Base-by-base conservation (phyloP, 2,888 invertebrate species). In the Mimas tiliae region DNA sequence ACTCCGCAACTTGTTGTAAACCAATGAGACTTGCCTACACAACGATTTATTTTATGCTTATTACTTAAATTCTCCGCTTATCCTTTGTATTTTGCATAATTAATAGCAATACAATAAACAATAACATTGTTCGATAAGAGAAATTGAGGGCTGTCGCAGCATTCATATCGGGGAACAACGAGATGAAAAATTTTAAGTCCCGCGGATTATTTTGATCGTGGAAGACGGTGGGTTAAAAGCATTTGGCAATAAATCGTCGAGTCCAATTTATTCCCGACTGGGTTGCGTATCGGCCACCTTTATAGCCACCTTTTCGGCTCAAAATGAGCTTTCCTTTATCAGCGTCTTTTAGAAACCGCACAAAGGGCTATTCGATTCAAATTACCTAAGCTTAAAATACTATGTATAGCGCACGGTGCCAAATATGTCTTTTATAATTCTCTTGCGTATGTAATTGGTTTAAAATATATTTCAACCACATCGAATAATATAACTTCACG, bases 191-290 rank as follows among this genome's bases (percentile, higher is more conserved):
- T 83, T 77, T 83, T 82, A 80, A 83, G 85, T 82, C 80, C 76
- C 72, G 72, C 74, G 76, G 80, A 79, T 81, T 82, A 80, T 81
- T 78, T 78, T 74, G 74, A 69, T 74, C 71, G 74, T 77, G 77
- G 78, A 81, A 84, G 79, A 81, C 80, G 83, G 82, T 80, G 87
- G 85, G 89, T 88, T 91, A 90, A 92, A 86, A 92, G 92, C 91
- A 88, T 91, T 92, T 81, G 88, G 88, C 83, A 84, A 93, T 93
- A 92, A 93, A 93, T 93, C 90, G 80, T 83, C 78, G 78, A 80
- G 83, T 79, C 86, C 89, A 89, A 91, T 91, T 90, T 90, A 90
- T 89, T 87, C 84, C 84, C 87, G 87, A 87, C 88, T 84, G 81
- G 82, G 79, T 83, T 86, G 81, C 84, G 84, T 87, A 86, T 87